Evolutionary conservation across 2,797 vertebrate species (phyloP).

Genomic region (Chanos chanos): DNA sequence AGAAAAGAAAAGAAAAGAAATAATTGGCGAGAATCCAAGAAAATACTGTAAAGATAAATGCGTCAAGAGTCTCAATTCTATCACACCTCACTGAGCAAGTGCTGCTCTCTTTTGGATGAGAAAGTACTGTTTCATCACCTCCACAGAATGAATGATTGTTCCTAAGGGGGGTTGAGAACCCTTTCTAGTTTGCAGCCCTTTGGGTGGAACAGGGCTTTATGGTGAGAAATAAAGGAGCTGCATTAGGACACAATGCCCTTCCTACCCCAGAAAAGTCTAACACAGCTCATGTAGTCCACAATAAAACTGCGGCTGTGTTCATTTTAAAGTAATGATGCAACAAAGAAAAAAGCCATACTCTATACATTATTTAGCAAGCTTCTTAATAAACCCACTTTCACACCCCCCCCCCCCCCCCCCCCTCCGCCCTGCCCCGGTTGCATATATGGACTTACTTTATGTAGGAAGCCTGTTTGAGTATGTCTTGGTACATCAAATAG

Average conservation of each 20-base stretch:
- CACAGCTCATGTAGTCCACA: too few species aligned
- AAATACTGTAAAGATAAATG: slow-evolving; percentile 6
- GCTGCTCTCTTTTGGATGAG: slow-evolving; percentile 22
- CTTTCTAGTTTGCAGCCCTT: slow-evolving; percentile 15
- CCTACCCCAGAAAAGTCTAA: too few species aligned
- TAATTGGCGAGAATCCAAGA: neutral
- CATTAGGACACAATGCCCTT: slow-evolving; percentile 26
- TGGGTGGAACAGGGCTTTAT: slow-evolving; percentile 21
- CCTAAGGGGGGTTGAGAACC: slow-evolving; percentile 6
- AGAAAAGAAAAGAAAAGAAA: neutral
- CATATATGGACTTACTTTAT: too few species aligned
- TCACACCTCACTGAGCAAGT: slow-evolving; percentile 29
- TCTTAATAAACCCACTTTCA: slow-evolving; percentile 27
- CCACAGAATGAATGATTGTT: slow-evolving; percentile 11
- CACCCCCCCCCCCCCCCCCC: neutral
- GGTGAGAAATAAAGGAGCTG: slow-evolving; percentile 18
- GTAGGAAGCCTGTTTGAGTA: too few species aligned
- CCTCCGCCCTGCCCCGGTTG: too few species aligned
- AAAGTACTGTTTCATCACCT: slow-evolving; percentile 31
- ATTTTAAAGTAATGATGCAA: slow-evolving; percentile 15
- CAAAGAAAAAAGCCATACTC: slow-evolving; percentile 28
- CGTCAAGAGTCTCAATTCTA: slow-evolving; percentile 13
- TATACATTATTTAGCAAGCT: slow-evolving; percentile 33
- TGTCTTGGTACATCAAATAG: too few species aligned
- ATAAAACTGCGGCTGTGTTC: too few species aligned